Conservation (phyloP, 2,888 invertebrate species). For the Endomychus coccineus region DNA sequence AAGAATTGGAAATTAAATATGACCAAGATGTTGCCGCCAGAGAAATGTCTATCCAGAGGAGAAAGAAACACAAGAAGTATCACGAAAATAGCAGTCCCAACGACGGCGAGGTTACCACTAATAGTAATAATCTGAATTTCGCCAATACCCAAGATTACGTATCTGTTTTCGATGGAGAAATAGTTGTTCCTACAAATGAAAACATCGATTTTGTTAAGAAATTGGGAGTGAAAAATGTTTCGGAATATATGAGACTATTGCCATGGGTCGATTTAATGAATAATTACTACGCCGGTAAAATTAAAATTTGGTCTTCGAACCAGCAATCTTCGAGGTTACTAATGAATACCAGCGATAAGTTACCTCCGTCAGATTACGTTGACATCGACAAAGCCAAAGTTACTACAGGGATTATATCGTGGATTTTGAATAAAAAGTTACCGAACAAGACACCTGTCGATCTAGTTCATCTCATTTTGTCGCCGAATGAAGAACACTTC, state of each 20-base stretch:
- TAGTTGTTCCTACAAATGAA: constrained; percentile 16
- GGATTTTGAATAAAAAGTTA: constrained; percentile 30
- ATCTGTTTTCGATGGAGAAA: constrained; percentile 20
- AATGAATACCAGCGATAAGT: constrained; percentile 22
- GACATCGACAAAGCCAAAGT: constrained; percentile 26
- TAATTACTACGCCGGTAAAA: constrained; percentile 22
- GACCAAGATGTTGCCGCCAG: constrained; percentile 9
- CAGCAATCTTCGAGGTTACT: constrained; percentile 18
- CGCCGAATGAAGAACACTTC: constrained; percentile 29
- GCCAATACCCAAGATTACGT: background rate
- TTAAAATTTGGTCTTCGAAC: constrained; percentile 31
- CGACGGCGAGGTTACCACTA: background rate
- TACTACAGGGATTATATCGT: constrained; percentile 32
- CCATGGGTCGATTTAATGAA: constrained; percentile 30
- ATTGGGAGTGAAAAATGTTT: constrained; percentile 15
- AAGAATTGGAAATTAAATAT: constrained; percentile 17
- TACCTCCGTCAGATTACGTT: constrained; percentile 26
- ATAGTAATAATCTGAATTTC: background rate
- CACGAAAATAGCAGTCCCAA: background rate
- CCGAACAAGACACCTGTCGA: constrained; percentile 25
- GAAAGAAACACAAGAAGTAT: constrained; percentile 9
- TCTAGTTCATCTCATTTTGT: constrained; percentile 34
- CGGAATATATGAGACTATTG: constrained; percentile 26
- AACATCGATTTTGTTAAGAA: constrained; percentile 18
- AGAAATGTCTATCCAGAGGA: constrained; percentile 17